These are phyloP conservation scores for Perithous albicinctus DNA, from an alignment of 2,888 invertebrate species.

Conservation along the genomic window DNA sequence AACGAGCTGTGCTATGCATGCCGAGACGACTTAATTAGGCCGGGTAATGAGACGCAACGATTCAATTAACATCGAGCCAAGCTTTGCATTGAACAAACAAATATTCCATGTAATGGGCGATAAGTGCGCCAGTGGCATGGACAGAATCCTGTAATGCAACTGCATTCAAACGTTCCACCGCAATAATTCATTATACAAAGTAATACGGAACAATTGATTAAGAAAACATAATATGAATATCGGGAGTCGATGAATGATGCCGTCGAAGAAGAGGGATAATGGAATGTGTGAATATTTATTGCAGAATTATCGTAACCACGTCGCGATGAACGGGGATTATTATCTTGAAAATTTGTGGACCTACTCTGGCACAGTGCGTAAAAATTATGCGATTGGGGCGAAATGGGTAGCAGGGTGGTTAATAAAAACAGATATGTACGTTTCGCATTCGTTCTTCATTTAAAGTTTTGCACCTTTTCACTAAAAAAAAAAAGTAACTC, in stretches of 20 bases:
- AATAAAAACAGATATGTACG: too few relatives aligned
- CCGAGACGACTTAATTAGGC: conserved; percentile 38
- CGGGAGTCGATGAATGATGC: background rate
- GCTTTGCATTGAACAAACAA: conserved; percentile 51
- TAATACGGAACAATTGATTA: background rate
- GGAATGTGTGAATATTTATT: background rate
- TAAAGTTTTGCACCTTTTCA: too few relatives aligned
- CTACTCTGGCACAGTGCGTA: background rate
- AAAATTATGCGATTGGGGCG: background rate
- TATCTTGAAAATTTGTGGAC: background rate
- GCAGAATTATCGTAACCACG: background rate
- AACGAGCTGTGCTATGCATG: background rate
- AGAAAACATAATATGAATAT: background rate
- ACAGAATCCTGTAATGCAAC: background rate
- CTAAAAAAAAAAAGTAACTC: too few relatives aligned
- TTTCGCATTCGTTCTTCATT: too few relatives aligned
- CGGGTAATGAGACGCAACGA: conserved; percentile 49
- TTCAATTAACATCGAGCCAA: conserved; percentile 38
- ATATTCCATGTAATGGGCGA: conserved; percentile 6
- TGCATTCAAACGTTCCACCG: background rate
- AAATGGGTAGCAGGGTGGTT: too few relatives aligned
- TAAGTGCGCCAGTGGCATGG: background rate
- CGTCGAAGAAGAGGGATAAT: background rate
- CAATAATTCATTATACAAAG: background rate
- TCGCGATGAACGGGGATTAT: background rate